phyloP scores from a whole-genome alignment of 2,888 invertebrate species.

The Drosophila bunnanda region DNA sequence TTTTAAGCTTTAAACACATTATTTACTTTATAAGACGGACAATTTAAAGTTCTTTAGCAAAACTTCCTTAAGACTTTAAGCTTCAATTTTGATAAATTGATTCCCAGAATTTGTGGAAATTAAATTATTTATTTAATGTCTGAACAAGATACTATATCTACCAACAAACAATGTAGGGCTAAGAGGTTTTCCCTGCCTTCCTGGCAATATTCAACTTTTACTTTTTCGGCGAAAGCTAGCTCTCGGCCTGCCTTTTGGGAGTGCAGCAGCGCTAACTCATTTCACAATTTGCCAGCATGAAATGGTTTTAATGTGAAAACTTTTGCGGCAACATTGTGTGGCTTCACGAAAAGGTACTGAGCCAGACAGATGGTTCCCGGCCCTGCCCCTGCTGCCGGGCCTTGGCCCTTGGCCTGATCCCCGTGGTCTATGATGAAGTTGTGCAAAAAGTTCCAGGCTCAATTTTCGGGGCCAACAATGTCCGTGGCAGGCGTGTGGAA shows the following conservation, averaged over 20 bases:
- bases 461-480: slow-evolving; percentile 54
- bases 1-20: background rate
- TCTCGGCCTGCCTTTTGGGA: slow-evolving; percentile 3
- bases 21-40: background rate
- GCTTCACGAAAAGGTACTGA: slow-evolving; percentile 61
- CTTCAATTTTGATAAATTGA: slow-evolving; percentile 15
- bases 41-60: background rate
- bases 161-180: slow-evolving; percentile 22
- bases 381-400: slow-evolving; percentile 4
- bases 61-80: background rate
- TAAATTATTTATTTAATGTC: slow-evolving; percentile 22
- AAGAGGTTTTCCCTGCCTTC: slow-evolving; percentile 4
- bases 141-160: slow-evolving; percentile 13
- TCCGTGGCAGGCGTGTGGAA: slow-evolving; percentile 27
- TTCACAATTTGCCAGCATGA: slow-evolving; percentile 68
- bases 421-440: slow-evolving; percentile 69
- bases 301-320: slow-evolving; percentile 77
- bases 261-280: slow-evolving; percentile 42
- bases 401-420: slow-evolving; percentile 31
- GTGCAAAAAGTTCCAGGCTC: slow-evolving; percentile 61
- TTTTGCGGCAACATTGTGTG: slow-evolving; percentile 57
- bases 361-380: slow-evolving; percentile 36
- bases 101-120: slow-evolving; percentile 26
- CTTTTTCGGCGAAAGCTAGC: slow-evolving; percentile 13
- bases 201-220: slow-evolving; percentile 27